A percentile compares a stretch with the other conserved stretches of the same genome.
Evolutionary conservation across 1,140 invertebrate genomes (phyloP).

Genomic region (Antheraea pernyi): DNA sequence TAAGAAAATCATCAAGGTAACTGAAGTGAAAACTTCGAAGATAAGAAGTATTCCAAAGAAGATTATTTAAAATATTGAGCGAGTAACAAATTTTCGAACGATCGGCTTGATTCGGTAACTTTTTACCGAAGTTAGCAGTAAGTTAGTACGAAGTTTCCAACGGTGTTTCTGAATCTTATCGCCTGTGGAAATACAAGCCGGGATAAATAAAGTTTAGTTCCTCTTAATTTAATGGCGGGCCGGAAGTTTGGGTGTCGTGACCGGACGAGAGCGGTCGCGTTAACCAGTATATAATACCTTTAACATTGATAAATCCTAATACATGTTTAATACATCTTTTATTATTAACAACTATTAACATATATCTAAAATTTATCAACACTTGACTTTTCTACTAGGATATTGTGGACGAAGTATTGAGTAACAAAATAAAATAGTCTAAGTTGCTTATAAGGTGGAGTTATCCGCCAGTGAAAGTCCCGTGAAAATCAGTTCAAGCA

Average conservation of each 20-base stretch:
- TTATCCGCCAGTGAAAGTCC: too few relatives aligned
- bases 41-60: constrained; percentile 53
- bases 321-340: background rate
- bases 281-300: constrained; percentile 32
- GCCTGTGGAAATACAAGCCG: constrained; percentile 67
- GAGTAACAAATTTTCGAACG: constrained; percentile 72
- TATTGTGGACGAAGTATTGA: too few relatives aligned
- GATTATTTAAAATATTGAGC: constrained; percentile 70
- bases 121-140: constrained; percentile 55
- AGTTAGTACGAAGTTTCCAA: constrained; percentile 57
- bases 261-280: constrained; percentile 34
- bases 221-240: constrained; percentile 72
- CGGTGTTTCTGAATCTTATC: constrained; percentile 70
- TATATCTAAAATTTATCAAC: too few relatives aligned
- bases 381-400: too few relatives aligned
- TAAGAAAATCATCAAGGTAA: constrained; percentile 21
- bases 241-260: constrained; percentile 64
- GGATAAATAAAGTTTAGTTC: constrained; percentile 75
- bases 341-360: background rate
- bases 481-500: too few relatives aligned
- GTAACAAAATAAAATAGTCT: too few relatives aligned
- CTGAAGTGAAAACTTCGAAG: constrained; percentile 35
- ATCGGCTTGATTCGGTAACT: constrained; percentile 71
- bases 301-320: constrained; percentile 4
- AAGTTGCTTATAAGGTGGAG: too few relatives aligned